These are phyloP conservation scores for Mobula birostris DNA, from an alignment of 2,113 vertebrate genomes.

Conservation along the genomic window DNA sequence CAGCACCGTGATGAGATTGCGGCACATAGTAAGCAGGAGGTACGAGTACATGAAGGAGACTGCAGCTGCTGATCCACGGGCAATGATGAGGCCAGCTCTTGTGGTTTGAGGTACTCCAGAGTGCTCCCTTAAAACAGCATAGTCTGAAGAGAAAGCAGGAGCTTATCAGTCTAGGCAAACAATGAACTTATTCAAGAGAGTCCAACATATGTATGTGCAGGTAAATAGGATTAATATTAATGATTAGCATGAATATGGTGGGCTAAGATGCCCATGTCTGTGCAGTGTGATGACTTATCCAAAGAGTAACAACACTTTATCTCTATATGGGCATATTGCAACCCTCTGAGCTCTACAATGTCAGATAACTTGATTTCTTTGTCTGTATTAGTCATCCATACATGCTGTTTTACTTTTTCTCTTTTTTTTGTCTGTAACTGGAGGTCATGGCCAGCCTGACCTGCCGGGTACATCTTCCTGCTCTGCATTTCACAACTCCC, in stretches of 20 bases:
- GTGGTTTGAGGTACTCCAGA: conserved; percentile 35
- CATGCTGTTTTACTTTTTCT: no score
- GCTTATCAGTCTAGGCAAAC: not conserved
- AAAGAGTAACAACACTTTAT: not conserved
- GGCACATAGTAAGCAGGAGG: conserved; percentile 40
- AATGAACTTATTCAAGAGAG: not conserved
- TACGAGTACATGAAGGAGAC: conserved; percentile 37
- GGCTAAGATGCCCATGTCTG: not conserved
- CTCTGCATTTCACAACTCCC: no score
- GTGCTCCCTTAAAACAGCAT: conserved; percentile 15
- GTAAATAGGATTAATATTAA: not conserved
- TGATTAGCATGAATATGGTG: no score
- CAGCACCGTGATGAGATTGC: conserved; percentile 33
- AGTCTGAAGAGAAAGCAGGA: conserved; percentile 9
- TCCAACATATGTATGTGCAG: not conserved
- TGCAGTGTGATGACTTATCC: not conserved
- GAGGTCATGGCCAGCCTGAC: no score
- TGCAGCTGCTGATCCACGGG: conserved; percentile 35
- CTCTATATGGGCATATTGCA: no score
- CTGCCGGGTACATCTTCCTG: no score
- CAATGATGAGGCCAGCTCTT: conserved; percentile 23
- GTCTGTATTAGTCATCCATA: no score
- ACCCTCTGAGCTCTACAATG: no score
- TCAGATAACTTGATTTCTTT: no score
- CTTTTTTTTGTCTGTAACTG: no score